Percentiles rank a stretch among this genome's conserved stretches.
Conservation (phyloP, 1,140 invertebrate genomes). For the Paraescarpia echinospica region DNA sequence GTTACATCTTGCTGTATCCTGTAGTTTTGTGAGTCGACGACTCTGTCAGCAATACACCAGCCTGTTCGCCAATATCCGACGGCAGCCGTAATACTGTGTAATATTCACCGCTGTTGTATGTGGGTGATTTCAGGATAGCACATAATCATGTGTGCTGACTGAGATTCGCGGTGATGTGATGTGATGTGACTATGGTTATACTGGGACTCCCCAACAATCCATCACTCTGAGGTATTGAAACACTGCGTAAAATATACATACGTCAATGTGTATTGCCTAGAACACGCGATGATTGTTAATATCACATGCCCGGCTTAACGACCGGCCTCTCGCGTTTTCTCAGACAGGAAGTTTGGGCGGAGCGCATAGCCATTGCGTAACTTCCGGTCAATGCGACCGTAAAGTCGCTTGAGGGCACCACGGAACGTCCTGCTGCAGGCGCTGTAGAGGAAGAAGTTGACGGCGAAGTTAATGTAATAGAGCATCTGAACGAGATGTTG, state of each 20-base stretch:
- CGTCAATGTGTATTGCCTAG: neutral
- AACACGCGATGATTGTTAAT: neutral
- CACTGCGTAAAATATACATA: neutral
- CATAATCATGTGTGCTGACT: neutral
- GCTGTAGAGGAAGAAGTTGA: slow-evolving; percentile 84
- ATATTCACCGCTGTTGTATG: neutral
- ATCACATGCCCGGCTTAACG: neutral
- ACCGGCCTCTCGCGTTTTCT: neutral
- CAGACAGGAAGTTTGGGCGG: neutral
- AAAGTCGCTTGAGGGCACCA: slow-evolving; percentile 49
- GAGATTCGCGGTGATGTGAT: neutral
- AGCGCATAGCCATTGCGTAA: neutral
- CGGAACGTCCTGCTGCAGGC: slow-evolving; percentile 80
- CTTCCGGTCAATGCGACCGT: neutral
- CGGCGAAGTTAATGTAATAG: slow-evolving; percentile 80
- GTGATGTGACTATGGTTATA: neutral
- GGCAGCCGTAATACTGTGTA: neutral
- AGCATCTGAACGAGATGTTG: slow-evolving; percentile 66
- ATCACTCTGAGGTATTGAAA: neutral
- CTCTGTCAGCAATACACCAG: neutral
- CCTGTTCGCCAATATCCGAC: neutral
- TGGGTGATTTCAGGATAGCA: neutral
- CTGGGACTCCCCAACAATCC: neutral
- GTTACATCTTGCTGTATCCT: neutral
- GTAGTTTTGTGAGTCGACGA: neutral